Conservation (phyloP, 1,140 invertebrate genomes). For the Cheumatopsyche charites region DNA sequence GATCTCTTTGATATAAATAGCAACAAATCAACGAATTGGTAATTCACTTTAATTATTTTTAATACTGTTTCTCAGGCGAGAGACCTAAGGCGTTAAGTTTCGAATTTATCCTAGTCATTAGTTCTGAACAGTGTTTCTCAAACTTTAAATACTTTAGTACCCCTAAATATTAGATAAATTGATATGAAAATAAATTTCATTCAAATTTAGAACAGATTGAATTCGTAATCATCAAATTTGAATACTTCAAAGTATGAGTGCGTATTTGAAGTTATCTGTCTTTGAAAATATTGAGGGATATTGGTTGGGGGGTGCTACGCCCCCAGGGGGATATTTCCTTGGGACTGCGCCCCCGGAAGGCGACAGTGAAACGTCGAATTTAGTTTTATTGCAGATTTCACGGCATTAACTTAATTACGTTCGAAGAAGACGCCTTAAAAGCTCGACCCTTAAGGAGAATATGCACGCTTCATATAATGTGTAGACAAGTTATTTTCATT, state of each 20-base stretch:
- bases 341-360: no score
- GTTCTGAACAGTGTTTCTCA: background rate
- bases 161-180: no score
- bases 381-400: constrained; percentile 30
- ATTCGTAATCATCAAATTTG: no score
- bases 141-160: no score
- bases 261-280: background rate
- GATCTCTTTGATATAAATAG: no score
- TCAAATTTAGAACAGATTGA: no score
- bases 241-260: no score
- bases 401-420: constrained; percentile 25
- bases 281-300: background rate
- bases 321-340: no score
- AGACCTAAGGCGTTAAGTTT: background rate
- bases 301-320: constrained; percentile 1
- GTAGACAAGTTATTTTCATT: no score
- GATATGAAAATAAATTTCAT: no score
- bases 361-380: constrained; percentile 21
- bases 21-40: background rate
- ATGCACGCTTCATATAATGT: no score
- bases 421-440: constrained; percentile 24
- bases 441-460: background rate
- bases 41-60: constrained; percentile 16
- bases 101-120: constrained; percentile 19
- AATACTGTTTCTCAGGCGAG: background rate